Base-by-base conservation (phyloP, 2,888 invertebrate species). In the Rotaria macrura region DNA sequence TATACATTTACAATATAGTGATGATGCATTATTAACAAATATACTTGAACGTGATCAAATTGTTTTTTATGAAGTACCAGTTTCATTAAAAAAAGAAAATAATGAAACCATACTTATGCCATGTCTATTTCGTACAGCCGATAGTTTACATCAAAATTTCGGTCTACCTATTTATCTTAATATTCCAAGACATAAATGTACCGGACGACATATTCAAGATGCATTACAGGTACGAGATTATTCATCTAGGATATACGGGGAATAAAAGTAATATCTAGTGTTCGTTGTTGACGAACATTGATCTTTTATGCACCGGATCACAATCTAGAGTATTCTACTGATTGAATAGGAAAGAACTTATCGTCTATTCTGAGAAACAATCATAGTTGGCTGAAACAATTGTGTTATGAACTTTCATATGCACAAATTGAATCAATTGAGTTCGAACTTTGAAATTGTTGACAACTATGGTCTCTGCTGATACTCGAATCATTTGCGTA, bases 171-270 rank as follows among this genome's bases (percentile, higher is more conserved):
- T 79, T 43, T 79, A 79, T 79, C 38, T 79, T 6, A 79, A 79
- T 79, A 79, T 79, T 79, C 79, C 79, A 43, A 79, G 79, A 79
- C 79, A 79, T 79, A 79, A 79, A 79, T 79, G 79, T 43, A 40
- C 40, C 25, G 79, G 79, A 43, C 40, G 43, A 43, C 79, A 79
- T 43, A 79, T 79, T 79, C 43, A 43, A 79, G 79, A 79, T 43
- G 79, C 79, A 25, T 43, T 79, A 79, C 79, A 43, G 14, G 43
- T 43, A 79, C 10, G 29, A n/a, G 10, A 65, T 12, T 23, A 12
- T 52, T 17, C 49, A 17, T 20, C 20, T 17, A 12, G 5, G 25
- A 54, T 5, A 23, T 23, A 25, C 14, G 9, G 47, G n/a, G n/a
- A n/a, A n/a, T n/a, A n/a, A n/a, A n/a, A n/a, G n/a, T n/a, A n/a